Base-by-base conservation (phyloP, 1,140 invertebrate genomes). In the Bicyclus anynana region DNA sequence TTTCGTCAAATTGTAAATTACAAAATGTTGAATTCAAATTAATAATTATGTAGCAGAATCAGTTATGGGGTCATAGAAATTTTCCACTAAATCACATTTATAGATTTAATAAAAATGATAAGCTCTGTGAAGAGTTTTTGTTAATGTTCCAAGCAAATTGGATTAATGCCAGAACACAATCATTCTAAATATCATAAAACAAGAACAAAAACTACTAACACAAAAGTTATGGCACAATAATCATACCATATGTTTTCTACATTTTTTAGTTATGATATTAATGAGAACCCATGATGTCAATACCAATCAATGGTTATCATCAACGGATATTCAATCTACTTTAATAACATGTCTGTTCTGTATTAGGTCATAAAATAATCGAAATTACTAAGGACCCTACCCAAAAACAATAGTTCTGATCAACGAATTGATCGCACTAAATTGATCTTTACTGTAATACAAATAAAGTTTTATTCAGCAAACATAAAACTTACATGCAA, bases 361-460 rank as follows among this genome's bases (percentile, higher is more conserved):
- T 70, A 79, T 66, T 71, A 72, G 60, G 67, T 77, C 80, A 77
- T 84, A 84, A 81, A 83, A 71, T 77, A 75, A 73, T 72, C 78
- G 67, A 81, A 84, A 84, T 84, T 82, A 84, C 77, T 69, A 62
- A 65, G 65, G 67, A 67, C 57, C 74, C 77, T 69, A 83, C 80
- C 69, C 69, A 73, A 83, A 84, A 84, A 87, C 80, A 87, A 84
- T 80, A 46, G 71, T 62, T 65, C 57, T 57, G 72, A 77, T 79
- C 71, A 54, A 42, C 49, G 17, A 5, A 12, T 7, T 29, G 12
- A 10, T 13, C 40, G 58, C 62, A 20, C 18, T 40, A 65, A 79
- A 59, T 59, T 74, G 59, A 46, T 16, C 67, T 54, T 47, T 80
- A 67, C 51, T 5, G 0, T 6, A 10, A 16, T 40, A 17, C 37